Evolutionary conservation across 2,797 vertebrate species (phyloP), one percentile per base, ranked within the genome.

Genomic region (Spinus pinus): DNA sequence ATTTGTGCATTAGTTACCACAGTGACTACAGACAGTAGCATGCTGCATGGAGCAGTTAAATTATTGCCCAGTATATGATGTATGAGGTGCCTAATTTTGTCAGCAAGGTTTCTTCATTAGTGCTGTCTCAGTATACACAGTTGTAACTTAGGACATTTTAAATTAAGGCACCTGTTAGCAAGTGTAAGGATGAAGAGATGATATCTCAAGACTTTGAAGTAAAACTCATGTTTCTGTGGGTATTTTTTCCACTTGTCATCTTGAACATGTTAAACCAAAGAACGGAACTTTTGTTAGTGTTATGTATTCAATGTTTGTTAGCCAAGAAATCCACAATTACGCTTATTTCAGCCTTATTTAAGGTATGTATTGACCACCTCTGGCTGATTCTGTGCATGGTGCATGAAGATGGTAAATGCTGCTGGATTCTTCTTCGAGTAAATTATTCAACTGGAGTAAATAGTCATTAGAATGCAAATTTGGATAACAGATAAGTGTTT

Each of bases 161-260:
- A 95, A 92, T 94, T 81, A 88, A 94, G 73, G 54, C 91, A 93
- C 83, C 82, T 94, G 77, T 93, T 95, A 72, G 85, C 85, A 93
- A 88, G 92, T 92, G 86, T 83, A 66, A 88, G 66, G 85, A 85
- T 88, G 88, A 94, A 87, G 89, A 94, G 91, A 69, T 86, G 94
- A 65, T 93, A 93, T 88, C 14, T 27, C 81, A 66, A 85, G 70
- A 42, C 49, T 94, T 70, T 87, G 91, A 94, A 85, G 49, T 93
- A 93, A 86, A 85, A 70, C 84, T 81, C 71, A 72, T 17, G 12
- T 91, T 96, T 91, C 73, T 83, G 61, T 93, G 88, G 67, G 62
- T 53, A 65, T 88, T 95, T 93, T 93, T 81, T 93, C 67, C 54
- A 14, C 86, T 91, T 88, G 77, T 73, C 87, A 73, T 88, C 70